These are phyloP conservation scores for Lingula anatina DNA, from an alignment of 2,888 invertebrate species.

Conservation along the genomic window DNA sequence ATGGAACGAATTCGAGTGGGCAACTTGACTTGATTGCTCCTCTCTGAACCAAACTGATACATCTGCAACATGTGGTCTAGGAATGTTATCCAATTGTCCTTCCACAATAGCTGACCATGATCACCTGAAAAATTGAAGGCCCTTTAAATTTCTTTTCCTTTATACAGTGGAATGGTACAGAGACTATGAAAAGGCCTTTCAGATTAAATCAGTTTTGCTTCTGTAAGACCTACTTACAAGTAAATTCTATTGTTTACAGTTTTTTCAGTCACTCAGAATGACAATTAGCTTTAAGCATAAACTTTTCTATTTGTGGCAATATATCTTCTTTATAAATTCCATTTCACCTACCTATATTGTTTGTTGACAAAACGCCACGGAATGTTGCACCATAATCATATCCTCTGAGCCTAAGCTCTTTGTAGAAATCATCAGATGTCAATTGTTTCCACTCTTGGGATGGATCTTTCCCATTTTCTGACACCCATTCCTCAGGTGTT, in stretches of 20 bases:
- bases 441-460: conserved; percentile 21
- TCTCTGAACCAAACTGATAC: conserved; percentile 70
- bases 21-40: conserved; percentile 76
- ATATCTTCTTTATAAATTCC: no score
- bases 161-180: no score
- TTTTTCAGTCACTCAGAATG: no score
- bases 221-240: no score
- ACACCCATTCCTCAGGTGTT: background rate
- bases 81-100: conserved; percentile 88
- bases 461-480: background rate
- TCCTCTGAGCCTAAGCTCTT: conserved; percentile 49
- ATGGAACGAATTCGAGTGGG: conserved; percentile 82
- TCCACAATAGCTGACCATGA: conserved; percentile 75
- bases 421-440: conserved; percentile 46
- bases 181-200: no score
- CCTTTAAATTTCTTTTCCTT: background rate
- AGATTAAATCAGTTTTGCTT: background rate
- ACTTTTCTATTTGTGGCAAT: no score
- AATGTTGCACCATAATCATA: conserved; percentile 52
- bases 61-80: conserved; percentile 96
- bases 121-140: conserved; percentile 51
- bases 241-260: no score
- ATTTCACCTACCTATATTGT: no score
- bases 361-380: conserved; percentile 68
- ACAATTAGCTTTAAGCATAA: no score